Evolutionary conservation across 35 echinoderm and acorn worm species (phyloP).

Genomic region (Diadema setosum): DNA sequence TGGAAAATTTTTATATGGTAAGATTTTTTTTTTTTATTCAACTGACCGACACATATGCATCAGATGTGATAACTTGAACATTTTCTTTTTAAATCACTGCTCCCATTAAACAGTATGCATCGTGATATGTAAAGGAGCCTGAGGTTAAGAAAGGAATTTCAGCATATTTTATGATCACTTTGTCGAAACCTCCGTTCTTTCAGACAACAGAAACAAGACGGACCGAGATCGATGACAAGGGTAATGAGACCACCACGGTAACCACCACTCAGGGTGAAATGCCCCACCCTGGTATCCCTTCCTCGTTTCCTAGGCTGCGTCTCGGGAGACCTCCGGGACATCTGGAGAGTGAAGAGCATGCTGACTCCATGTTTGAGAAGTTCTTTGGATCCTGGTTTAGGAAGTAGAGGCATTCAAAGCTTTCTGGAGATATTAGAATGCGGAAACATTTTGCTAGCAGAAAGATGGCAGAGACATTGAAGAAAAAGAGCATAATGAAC

Average conservation of each 20-base stretch:
- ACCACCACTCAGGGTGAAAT: background rate
- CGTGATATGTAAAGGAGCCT: background rate
- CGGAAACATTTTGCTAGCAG: too few species aligned
- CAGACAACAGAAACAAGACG: slow-evolving; percentile 40
- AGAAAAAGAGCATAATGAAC: too few species aligned
- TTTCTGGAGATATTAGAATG: too few species aligned
- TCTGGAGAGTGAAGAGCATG: background rate
- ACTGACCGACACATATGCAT: too few species aligned
- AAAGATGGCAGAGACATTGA: too few species aligned
- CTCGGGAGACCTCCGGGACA: background rate
- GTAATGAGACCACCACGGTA: slow-evolving; percentile 23
- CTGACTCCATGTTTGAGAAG: slow-evolving; percentile 41
- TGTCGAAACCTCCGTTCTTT: too few species aligned
- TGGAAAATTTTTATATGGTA: too few species aligned
- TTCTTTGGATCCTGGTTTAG: slow-evolving; percentile 40
- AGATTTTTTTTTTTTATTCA: too few species aligned
- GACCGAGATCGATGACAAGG: slow-evolving; percentile 20
- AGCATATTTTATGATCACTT: too few species aligned
- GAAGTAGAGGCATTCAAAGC: too few species aligned
- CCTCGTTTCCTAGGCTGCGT: background rate
- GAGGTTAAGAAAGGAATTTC: background rate
- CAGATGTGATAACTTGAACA: too few species aligned
- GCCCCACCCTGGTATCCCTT: background rate
- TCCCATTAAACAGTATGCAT: background rate
- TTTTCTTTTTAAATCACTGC: too few species aligned